Conservation (phyloP, 2,113 vertebrate genomes). For the Pteruthius melanotis region DNA sequence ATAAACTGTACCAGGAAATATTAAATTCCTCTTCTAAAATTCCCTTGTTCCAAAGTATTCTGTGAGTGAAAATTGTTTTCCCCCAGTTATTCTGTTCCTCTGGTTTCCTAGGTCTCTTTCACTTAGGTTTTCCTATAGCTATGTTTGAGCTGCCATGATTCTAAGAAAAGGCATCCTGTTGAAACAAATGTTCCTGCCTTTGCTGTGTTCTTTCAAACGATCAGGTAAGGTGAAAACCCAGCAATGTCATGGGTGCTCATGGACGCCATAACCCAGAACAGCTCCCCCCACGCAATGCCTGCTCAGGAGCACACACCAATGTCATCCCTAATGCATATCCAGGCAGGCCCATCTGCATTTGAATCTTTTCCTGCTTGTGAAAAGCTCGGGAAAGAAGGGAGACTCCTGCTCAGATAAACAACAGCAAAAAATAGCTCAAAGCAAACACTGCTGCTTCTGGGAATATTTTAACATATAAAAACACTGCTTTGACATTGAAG, state of each 20-base stretch:
- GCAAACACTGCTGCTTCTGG: background rate
- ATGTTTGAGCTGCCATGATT: background rate
- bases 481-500: background rate
- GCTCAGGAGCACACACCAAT: background rate
- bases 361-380: background rate
- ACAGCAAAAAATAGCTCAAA: background rate
- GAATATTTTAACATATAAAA: background rate
- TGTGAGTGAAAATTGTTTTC: background rate
- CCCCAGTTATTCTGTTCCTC: background rate
- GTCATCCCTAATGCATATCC: background rate
- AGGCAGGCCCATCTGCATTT: background rate
- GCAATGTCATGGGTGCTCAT: background rate
- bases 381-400: background rate
- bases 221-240: background rate
- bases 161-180: background rate
- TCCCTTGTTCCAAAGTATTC: background rate
- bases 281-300: background rate
- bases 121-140: background rate
- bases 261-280: background rate
- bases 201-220: accelerated
- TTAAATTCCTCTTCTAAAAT: background rate
- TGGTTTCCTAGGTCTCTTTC: background rate
- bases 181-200: background rate
- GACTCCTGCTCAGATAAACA: accelerated
- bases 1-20: background rate